A percentile compares a stretch with the other conserved stretches of the same genome.
Evolutionary conservation across 2,797 vertebrate species (phyloP).

Genomic region (Buphagus erythrorhynchus): DNA sequence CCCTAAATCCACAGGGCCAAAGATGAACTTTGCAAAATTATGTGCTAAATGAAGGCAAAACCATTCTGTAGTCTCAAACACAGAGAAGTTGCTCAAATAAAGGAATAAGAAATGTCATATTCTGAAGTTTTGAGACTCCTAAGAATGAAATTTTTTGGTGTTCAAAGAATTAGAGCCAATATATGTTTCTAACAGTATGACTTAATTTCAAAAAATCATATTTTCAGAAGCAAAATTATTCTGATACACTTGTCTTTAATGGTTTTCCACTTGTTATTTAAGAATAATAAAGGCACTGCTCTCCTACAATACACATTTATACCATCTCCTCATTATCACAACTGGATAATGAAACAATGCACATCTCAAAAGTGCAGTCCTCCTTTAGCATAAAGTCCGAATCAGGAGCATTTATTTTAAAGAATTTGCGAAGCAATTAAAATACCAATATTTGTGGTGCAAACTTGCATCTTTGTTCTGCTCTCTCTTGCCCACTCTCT

Average conservation of each 20-base stretch:
- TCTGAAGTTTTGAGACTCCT: not conserved
- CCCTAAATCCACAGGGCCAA: not conserved
- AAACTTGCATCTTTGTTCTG: constrained; percentile 73
- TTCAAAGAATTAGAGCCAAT: not conserved
- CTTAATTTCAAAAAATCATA: not conserved
- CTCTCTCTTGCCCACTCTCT: constrained; percentile 64
- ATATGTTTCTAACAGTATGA: not conserved
- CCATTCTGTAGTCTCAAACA: not conserved
- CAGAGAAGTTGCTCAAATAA: not conserved
- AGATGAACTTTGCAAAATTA: not conserved
- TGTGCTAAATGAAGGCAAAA: not conserved
- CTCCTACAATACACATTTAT: not conserved
- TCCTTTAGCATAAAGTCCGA: constrained; percentile 36
- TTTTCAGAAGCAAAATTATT: constrained; percentile 51
- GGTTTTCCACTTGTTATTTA: not conserved
- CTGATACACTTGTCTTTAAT: not conserved
- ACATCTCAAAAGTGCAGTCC: not conserved
- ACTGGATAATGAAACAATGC: constrained; percentile 12
- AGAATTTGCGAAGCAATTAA: constrained; percentile 69
- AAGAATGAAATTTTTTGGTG: not conserved
- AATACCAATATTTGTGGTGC: constrained; percentile 76
- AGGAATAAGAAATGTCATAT: not conserved
- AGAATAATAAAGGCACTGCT: constrained; percentile 1
- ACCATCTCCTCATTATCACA: not conserved
- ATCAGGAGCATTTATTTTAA: constrained; percentile 73